Evolutionary conservation across 2,888 invertebrate genomes (phyloP).

Genomic region (Hetaerina titia): DNA sequence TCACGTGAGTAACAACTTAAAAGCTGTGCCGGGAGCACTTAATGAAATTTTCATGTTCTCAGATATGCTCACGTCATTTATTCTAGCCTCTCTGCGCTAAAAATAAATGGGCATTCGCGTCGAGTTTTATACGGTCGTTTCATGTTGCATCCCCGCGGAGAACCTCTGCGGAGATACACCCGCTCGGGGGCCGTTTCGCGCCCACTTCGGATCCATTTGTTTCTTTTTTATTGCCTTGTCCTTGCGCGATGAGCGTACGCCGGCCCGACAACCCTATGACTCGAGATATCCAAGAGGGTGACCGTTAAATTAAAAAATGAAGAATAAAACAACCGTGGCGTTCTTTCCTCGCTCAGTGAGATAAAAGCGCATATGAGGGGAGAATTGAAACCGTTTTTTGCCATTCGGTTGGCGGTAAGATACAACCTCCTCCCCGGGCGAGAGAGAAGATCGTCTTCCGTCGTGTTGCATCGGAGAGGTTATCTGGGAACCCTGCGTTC

Average conservation of each 20-base stretch:
- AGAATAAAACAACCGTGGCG: background rate
- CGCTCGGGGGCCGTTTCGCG: background rate
- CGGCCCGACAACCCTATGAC: background rate
- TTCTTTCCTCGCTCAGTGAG: background rate
- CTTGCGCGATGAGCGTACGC: background rate
- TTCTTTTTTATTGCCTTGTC: background rate
- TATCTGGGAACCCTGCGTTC: background rate
- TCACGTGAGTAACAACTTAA: background rate
- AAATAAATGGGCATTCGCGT: background rate
- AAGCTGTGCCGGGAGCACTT: background rate
- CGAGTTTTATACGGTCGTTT: background rate
- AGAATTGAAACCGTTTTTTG: background rate
- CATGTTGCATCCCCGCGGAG: background rate
- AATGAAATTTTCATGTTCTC: background rate
- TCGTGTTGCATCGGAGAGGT: background rate
- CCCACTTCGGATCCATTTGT: background rate
- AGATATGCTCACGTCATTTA: background rate
- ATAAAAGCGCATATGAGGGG: background rate
- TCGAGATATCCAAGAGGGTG: background rate
- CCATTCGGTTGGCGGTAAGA: background rate
- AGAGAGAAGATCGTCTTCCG: background rate
- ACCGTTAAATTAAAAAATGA: background rate
- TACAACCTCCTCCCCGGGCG: background rate
- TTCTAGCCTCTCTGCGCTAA: background rate
- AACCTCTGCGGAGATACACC: background rate